Percentiles rank a stretch among this genome's conserved stretches.
Evolutionary conservation across 2,797 vertebrate genomes (phyloP).

Genomic region (Eurystomus glaucurus): DNA sequence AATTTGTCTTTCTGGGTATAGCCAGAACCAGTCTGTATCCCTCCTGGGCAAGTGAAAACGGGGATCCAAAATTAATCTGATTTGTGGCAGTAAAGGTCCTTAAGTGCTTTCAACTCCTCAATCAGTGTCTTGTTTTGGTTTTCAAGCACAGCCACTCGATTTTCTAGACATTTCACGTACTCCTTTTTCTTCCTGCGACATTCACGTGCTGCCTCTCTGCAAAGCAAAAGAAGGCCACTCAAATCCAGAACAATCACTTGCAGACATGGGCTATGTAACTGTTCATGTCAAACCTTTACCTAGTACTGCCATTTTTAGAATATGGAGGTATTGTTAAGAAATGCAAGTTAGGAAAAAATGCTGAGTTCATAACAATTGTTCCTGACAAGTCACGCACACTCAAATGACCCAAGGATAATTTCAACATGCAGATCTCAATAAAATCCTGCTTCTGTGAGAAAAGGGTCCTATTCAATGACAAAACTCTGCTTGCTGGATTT

Average conservation of each 20-base stretch:
- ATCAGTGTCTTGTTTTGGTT: conserved; percentile 99
- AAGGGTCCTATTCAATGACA: background rate
- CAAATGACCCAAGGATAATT: background rate
- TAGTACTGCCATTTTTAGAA: background rate
- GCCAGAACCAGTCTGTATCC: conserved; percentile 90
- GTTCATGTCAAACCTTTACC: background rate
- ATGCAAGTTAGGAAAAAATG: background rate
- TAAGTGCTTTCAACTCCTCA: conserved; percentile 99
- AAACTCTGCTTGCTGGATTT: background rate
- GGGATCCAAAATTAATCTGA: conserved; percentile 92
- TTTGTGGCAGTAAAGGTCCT: conserved; percentile 99
- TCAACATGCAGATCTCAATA: background rate
- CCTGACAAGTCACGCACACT: background rate
- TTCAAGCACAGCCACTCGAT: conserved; percentile 98
- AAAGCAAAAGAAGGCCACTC: conserved; percentile 72
- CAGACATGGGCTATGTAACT: background rate
- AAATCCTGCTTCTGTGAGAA: background rate
- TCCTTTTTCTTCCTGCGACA: conserved; percentile 99
- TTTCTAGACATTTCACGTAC: conserved; percentile 99
- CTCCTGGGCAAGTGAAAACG: conserved; percentile 80
- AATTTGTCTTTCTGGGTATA: conserved; percentile 84
- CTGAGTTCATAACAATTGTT: background rate
- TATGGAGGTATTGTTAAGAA: background rate
- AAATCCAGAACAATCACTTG: background rate
- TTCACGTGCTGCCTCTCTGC: conserved; percentile 97